Evolutionary conservation across 53 echinoderm and acorn worm species (phyloP).

Genomic region (Henricia sp.): DNA sequence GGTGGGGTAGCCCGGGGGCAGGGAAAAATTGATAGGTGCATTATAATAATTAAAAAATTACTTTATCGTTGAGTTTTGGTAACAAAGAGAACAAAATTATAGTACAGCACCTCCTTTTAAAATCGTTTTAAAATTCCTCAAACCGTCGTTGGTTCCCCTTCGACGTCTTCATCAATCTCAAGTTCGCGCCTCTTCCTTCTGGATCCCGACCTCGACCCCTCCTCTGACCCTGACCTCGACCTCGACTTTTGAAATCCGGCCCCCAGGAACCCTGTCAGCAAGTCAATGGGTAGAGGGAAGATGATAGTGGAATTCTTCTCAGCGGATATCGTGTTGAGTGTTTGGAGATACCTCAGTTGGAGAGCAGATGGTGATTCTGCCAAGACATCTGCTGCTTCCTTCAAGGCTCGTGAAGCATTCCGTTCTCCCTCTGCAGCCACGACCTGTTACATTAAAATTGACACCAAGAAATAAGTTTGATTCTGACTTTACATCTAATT

Average conservation of each 20-base stretch:
- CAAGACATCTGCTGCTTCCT: conserved; percentile 92
- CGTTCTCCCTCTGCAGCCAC: conserved; percentile 95
- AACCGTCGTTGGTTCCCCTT: conserved; percentile 52
- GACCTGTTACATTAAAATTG: no score
- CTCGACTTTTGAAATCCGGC: neutral
- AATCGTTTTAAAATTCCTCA: neutral
- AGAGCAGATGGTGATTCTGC: conserved; percentile 75
- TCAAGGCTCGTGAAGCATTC: conserved; percentile 88
- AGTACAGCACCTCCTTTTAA: neutral
- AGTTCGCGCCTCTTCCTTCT: conserved; percentile 44
- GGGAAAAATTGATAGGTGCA: no score
- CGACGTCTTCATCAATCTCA: conserved; percentile 45
- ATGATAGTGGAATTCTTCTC: conserved; percentile 97
- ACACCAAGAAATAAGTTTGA: no score
- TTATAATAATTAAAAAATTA: no score
- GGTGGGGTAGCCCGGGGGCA: no score
- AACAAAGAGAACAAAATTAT: no score
- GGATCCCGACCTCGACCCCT: conserved; percentile 9
- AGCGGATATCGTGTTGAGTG: conserved; percentile 86
- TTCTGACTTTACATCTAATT: no score
- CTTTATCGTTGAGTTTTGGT: no score
- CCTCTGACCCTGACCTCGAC: neutral
- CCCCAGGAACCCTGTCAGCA: conserved; percentile 51
- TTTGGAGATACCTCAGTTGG: conserved; percentile 92
- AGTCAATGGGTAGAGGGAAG: conserved; percentile 88